Percentiles rank a stretch among this genome's conserved stretches.
Evolutionary conservation across 2,113 vertebrate species (phyloP).

Genomic region (Osmerus mordax): DNA sequence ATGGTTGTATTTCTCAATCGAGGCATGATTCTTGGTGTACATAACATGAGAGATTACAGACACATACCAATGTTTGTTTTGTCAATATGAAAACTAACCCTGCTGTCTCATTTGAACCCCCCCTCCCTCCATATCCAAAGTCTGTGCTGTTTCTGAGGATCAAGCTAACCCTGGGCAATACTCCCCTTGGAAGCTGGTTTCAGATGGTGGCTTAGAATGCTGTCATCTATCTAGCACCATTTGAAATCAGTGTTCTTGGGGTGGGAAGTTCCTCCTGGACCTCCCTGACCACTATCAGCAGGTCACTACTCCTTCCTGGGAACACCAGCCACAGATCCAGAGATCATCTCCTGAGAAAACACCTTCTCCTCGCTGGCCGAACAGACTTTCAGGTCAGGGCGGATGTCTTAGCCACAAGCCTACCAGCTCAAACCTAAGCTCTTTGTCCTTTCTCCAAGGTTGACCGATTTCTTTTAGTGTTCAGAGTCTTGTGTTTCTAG

Average conservation of each 20-base stretch:
- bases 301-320: not conserved
- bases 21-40: too few relatives aligned
- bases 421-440: not conserved
- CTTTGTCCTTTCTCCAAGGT: constrained; percentile 89
- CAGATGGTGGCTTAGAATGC: constrained; percentile 99
- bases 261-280: constrained; percentile 75
- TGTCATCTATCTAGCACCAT: constrained; percentile 98
- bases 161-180: not conserved
- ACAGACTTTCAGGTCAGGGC: not conserved
- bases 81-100: not conserved
- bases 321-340: not conserved
- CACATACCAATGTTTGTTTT: not conserved
- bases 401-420: not conserved
- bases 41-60: too few relatives aligned
- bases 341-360: not conserved
- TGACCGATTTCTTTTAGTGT: constrained; percentile 99
- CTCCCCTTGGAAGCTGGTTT: constrained; percentile 99
- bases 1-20: too few relatives aligned
- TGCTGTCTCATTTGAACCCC: not conserved
- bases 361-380: not conserved
- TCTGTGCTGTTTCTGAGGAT: not conserved
- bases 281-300: not conserved
- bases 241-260: constrained; percentile 99
- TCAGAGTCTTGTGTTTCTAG: constrained; percentile 97
- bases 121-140: not conserved